These are phyloP conservation scores for Hirtodrosophila cameraria DNA, from an alignment of 2,888 invertebrate species.

Conservation along the genomic window DNA sequence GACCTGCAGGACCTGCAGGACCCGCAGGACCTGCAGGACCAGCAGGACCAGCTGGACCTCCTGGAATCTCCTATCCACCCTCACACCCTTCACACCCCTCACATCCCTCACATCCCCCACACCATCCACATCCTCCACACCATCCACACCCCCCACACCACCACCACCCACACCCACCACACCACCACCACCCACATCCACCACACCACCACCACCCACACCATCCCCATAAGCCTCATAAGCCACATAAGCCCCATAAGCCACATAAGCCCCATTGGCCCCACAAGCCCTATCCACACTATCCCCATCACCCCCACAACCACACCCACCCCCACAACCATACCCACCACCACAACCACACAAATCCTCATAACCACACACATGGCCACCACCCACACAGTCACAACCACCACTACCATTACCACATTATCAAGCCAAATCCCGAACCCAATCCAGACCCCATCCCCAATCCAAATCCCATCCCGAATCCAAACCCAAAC, in stretches of 20 bases:
- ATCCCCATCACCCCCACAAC: neutral
- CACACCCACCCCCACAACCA: neutral
- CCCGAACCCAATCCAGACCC: too few relatives aligned
- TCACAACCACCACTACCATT: too few relatives aligned
- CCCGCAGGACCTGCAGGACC: slow-evolving; percentile 4
- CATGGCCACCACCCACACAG: too few relatives aligned
- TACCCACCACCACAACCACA: too few relatives aligned
- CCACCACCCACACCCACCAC: slow-evolving; percentile 7
- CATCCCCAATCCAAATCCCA: too few relatives aligned
- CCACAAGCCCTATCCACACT: neutral
- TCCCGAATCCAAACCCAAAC: too few relatives aligned
- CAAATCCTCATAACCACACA: too few relatives aligned
- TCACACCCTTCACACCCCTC: slow-evolving; percentile 6
- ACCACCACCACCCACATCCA: neutral
- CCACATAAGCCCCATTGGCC: slow-evolving; percentile 2
- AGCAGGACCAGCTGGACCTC: slow-evolving; percentile 3
- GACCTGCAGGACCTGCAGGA: neutral
- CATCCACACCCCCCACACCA: slow-evolving; percentile 7
- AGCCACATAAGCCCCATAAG: slow-evolving; percentile 1
- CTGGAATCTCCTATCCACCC: neutral
- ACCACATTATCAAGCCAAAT: too few relatives aligned
- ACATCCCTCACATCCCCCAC: slow-evolving; percentile 4
- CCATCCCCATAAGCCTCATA: slow-evolving; percentile 7
- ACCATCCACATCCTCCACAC: slow-evolving; percentile 3
- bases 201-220: slow-evolving; percentile 7